A percentile compares a stretch with the other conserved stretches of the same genome.
Conservation (phyloP, 2,888 invertebrate genomes). For the Ferdinandea cuprea region DNA sequence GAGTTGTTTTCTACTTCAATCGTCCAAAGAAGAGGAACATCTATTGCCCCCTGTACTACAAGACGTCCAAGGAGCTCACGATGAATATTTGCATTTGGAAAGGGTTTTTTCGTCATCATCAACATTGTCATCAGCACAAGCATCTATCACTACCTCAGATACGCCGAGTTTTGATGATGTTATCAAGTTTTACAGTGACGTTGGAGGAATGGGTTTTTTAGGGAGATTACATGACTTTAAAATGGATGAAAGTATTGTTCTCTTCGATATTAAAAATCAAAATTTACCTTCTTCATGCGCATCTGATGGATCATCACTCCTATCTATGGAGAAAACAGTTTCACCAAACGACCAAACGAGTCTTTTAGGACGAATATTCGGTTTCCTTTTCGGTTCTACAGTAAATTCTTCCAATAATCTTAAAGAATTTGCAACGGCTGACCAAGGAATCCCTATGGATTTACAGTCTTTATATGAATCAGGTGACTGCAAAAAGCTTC, state of each 20-base stretch:
- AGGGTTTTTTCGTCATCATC: conserved; percentile 17
- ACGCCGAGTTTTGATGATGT: conserved; percentile 55
- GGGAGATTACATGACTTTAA: conserved; percentile 11
- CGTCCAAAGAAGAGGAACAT: conserved; percentile 16
- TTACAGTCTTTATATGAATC: conserved; percentile 78
- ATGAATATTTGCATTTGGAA: conserved; percentile 37
- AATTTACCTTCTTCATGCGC: conserved; percentile 1
- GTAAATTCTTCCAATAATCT: conserved; percentile 73
- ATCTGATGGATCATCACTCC: neutral
- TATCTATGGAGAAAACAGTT: conserved; percentile 13
- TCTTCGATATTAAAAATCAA: conserved; percentile 80
- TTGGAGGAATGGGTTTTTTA: conserved; percentile 36
- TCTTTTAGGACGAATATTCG: conserved; percentile 76
- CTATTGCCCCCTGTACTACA: neutral
- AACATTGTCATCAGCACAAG: conserved; percentile 9
- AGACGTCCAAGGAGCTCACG: conserved; percentile 24
- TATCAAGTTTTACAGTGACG: conserved; percentile 36
- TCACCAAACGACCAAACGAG: conserved; percentile 25
- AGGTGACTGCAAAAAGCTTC: conserved; percentile 80
- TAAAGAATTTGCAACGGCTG: conserved; percentile 47
- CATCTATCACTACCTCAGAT: conserved; percentile 35
- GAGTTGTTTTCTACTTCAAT: conserved; percentile 79
- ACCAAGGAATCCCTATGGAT: conserved; percentile 75
- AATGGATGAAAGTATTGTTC: conserved; percentile 78
- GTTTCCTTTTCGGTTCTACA: conserved; percentile 78